Conservation (phyloP, 2,888 invertebrate genomes). For the Ophion slaviceki region DNA sequence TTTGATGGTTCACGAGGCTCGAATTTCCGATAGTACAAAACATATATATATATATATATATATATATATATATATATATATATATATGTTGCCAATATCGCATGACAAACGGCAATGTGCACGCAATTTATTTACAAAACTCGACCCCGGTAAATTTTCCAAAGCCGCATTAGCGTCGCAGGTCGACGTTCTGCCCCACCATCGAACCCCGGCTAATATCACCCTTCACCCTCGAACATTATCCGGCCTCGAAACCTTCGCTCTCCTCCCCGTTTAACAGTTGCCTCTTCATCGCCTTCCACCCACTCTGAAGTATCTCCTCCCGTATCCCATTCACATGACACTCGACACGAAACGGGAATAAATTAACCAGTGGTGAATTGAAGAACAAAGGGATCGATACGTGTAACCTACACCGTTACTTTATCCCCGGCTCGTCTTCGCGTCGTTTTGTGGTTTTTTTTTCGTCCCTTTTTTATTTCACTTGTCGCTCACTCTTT, state of each 20-base stretch:
- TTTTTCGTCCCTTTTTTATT: background rate
- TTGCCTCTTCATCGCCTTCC: slow-evolving; percentile 51
- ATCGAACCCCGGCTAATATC: slow-evolving; percentile 27
- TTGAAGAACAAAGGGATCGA: slow-evolving; percentile 49
- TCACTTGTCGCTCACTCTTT: background rate
- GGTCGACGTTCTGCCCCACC: slow-evolving; percentile 38
- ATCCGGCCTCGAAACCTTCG: slow-evolving; percentile 3
- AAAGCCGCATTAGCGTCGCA: slow-evolving; percentile 24
- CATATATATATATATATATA: background rate
- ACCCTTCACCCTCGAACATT: slow-evolving; percentile 43
- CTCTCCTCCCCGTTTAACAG: slow-evolving; percentile 23
- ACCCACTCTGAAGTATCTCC: slow-evolving; percentile 17
- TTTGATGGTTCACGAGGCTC: slow-evolving; percentile 51
- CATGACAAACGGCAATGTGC: slow-evolving; percentile 71
- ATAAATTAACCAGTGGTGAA: slow-evolving; percentile 54
- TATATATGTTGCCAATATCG: slow-evolving; percentile 50
- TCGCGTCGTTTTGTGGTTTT: background rate
- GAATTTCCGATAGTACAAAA: slow-evolving; percentile 35
- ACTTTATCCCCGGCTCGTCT: background rate
- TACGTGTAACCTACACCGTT: slow-evolving; percentile 4
- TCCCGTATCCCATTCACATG: slow-evolving; percentile 34
- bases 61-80: slow-evolving; percentile 19
- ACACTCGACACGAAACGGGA: slow-evolving; percentile 53
- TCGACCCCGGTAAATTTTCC: slow-evolving; percentile 58
- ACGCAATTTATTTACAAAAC: slow-evolving; percentile 67